A percentile compares a stretch with the other conserved stretches of the same genome.
These are phyloP conservation scores for Drosophila pseudoobscura DNA, from an alignment of 1,140 invertebrate species.

Conservation along the genomic window DNA sequence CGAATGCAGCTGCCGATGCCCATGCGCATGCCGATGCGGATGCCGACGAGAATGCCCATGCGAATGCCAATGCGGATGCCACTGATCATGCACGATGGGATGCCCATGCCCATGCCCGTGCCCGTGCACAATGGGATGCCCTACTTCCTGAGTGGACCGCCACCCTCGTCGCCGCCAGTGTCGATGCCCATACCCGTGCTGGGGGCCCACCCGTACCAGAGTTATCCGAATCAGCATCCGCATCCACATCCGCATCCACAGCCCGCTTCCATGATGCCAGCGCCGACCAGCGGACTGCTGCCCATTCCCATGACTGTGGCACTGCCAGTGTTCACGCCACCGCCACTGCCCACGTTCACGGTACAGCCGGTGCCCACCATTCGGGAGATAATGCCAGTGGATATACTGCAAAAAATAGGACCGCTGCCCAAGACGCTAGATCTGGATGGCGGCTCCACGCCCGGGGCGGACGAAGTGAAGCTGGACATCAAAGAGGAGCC, in stretches of 20 bases:
- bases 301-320: constrained; percentile 25
- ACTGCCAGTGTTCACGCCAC: constrained; percentile 50
- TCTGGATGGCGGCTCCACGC: constrained; percentile 36
- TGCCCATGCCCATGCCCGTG: constrained; percentile 17
- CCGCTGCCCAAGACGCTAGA: constrained; percentile 66
- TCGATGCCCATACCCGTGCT: constrained; percentile 28
- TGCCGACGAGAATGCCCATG: not conserved
- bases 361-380: constrained; percentile 53
- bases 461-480: constrained; percentile 25
- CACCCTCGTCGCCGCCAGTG: constrained; percentile 25
- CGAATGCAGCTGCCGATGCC: constrained; percentile 17
- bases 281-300: constrained; percentile 20
- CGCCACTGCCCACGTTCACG: constrained; percentile 56
- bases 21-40: not conserved
- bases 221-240: not conserved
- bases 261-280: constrained; percentile 2
- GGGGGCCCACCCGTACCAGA: constrained; percentile 13
- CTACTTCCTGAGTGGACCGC: constrained; percentile 36
- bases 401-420: constrained; percentile 64
- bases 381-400: constrained; percentile 67
- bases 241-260: not conserved
- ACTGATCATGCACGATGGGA: constrained; percentile 11
- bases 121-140: constrained; percentile 27
- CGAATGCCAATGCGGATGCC: not conserved
- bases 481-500: constrained; percentile 36